A percentile compares a stretch with the other conserved stretches of the same genome.
Evolutionary conservation across 2,888 invertebrate genomes (phyloP).

Genomic region (Clepsis dumicolana): DNA sequence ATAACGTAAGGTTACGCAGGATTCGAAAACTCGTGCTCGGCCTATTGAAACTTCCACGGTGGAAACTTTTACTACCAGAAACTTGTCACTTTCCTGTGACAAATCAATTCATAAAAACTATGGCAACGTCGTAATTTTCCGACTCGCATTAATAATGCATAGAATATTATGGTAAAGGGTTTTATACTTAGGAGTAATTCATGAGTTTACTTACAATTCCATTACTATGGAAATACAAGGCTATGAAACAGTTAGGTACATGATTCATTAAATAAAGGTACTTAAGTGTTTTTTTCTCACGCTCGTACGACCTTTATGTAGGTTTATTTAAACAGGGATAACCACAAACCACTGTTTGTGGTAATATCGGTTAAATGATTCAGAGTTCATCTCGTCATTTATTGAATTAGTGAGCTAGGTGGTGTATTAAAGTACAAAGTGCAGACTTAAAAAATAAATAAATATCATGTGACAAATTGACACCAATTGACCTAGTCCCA

Average conservation of each 20-base stretch:
- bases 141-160: conserved; percentile 5
- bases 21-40: too few species aligned
- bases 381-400: background rate
- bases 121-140: conserved; percentile 17
- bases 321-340: background rate
- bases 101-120: conserved; percentile 16
- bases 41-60: conserved; percentile 9
- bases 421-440: background rate
- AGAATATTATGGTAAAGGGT: conserved; percentile 24
- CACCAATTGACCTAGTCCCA: too few species aligned
- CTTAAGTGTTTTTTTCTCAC: conserved; percentile 15
- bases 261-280: background rate
- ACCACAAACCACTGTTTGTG: background rate
- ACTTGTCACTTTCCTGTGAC: conserved; percentile 9
- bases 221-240: conserved; percentile 10
- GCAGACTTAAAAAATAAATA: too few species aligned
- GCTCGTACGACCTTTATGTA: conserved; percentile 5
- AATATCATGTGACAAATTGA: too few species aligned
- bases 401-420: background rate
- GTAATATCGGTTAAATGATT: background rate
- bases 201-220: conserved; percentile 12
- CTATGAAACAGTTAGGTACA: background rate
- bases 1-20: too few species aligned
- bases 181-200: too few species aligned
- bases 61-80: conserved; percentile 8